phyloP scores from a whole-genome alignment of 2,797 vertebrate species.

The Acipenser oxyrinchus region DNA sequence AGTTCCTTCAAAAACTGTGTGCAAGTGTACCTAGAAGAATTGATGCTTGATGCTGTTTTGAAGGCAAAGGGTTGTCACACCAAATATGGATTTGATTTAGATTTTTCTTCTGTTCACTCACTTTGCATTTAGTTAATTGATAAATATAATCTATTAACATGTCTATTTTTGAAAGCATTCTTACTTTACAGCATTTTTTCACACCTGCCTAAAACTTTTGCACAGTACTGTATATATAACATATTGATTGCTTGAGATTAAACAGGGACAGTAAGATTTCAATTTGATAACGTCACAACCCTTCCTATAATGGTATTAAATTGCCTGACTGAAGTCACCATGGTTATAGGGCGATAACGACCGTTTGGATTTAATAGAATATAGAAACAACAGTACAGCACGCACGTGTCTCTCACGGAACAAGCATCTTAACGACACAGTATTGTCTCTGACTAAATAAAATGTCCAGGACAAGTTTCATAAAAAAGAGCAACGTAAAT shows the following conservation, averaged over 20 bases:
- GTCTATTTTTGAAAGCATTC: too few relatives aligned
- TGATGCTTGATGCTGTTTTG: too few relatives aligned
- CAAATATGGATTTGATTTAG: too few relatives aligned
- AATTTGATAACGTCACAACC: constrained; percentile 63
- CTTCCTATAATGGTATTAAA: constrained; percentile 71
- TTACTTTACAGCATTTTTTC: too few relatives aligned
- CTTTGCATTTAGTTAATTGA: too few relatives aligned
- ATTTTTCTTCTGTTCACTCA: too few relatives aligned
- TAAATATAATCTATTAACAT: too few relatives aligned
- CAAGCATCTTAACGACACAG: constrained; percentile 68
- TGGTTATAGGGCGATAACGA: constrained; percentile 70
- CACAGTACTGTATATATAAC: too few relatives aligned
- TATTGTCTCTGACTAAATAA: constrained; percentile 3
- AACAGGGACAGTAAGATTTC: constrained; percentile 50
- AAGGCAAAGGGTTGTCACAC: too few relatives aligned
- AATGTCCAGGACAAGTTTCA: constrained; percentile 44
- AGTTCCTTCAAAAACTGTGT: too few relatives aligned
- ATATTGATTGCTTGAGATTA: constrained; percentile 57
- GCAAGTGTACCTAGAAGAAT: too few relatives aligned
- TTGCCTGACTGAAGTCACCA: constrained; percentile 71
- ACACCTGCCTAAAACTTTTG: too few relatives aligned
- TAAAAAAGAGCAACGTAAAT: constrained; percentile 69
- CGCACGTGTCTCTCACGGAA: constrained; percentile 54
- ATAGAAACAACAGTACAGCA: constrained; percentile 59
- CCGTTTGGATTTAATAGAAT: constrained; percentile 56